A percentile compares a stretch with the other conserved stretches of the same genome.
Evolutionary conservation across 2,113 vertebrate genomes (phyloP).

Genomic region (Pygoscelis adeliae): DNA sequence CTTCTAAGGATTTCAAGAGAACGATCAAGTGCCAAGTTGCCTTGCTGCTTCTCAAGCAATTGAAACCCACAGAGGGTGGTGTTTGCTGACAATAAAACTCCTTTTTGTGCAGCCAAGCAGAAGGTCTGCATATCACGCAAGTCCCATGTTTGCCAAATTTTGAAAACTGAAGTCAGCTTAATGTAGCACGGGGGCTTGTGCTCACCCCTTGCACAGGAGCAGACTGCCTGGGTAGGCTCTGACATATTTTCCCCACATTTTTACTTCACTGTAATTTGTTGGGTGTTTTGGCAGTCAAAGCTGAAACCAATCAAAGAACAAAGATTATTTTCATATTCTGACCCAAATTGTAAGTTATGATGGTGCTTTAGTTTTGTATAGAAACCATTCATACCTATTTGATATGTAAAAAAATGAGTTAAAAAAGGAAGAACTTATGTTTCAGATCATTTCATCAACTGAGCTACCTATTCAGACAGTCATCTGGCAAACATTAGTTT

Average conservation of each 20-base stretch:
- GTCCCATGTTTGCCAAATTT: not conserved
- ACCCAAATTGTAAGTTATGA: not conserved
- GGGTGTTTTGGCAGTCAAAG: not conserved
- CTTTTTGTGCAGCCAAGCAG: not conserved
- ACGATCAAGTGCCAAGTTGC: not conserved
- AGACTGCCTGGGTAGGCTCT: not conserved
- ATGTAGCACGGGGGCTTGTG: not conserved
- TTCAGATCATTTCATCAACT: not conserved
- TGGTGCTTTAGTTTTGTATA: fast-evolving
- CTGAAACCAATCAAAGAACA: not conserved
- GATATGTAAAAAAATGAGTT: not conserved
- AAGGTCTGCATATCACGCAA: not conserved
- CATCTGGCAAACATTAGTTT: not conserved
- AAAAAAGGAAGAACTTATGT: not conserved
- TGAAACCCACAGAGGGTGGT: not conserved
- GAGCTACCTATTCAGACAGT: not conserved
- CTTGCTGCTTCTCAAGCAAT: not conserved
- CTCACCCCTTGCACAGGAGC: not conserved
- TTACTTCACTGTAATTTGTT: not conserved
- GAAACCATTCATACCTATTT: not conserved
- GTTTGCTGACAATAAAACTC: not conserved
- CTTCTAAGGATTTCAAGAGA: not conserved
- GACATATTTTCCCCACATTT: not conserved
- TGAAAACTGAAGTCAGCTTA: not conserved
- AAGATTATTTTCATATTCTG: not conserved